Evolutionary conservation across 53 echinoderm and acorn worm genomes (phyloP).

Genomic region (Holothuria leucospilota): DNA sequence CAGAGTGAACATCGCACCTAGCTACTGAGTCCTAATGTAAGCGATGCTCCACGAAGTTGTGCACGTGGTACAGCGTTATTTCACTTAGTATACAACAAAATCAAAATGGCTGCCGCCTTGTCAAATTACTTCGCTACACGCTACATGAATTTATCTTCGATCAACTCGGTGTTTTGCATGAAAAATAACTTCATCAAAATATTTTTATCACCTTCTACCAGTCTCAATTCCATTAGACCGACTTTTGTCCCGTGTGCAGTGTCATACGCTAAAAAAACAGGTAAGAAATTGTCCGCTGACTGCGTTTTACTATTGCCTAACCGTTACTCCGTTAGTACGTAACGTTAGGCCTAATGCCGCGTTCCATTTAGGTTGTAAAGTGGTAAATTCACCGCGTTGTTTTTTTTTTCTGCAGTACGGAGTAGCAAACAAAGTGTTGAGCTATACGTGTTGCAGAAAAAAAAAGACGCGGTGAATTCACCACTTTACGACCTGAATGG

Average conservation of each 20-base stretch:
- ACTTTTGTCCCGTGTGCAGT: neutral
- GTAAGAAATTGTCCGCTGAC: neutral
- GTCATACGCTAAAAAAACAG: slow-evolving; percentile 9
- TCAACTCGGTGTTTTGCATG: neutral
- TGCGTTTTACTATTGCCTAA: neutral
- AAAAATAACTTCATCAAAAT: neutral
- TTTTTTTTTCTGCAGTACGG: too few species aligned
- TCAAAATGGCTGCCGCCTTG: slow-evolving; percentile 19
- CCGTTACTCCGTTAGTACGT: too few species aligned
- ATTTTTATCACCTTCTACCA: neutral
- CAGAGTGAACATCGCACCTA: too few species aligned
- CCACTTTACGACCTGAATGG: too few species aligned
- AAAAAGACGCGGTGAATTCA: too few species aligned
- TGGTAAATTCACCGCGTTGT: too few species aligned
- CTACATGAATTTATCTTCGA: neutral
- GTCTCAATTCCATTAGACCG: neutral
- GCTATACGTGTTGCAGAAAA: too few species aligned
- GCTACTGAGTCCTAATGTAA: too few species aligned
- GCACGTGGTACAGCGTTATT: neutral
- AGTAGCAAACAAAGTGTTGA: too few species aligned
- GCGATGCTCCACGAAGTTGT: too few species aligned
- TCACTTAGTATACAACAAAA: neutral
- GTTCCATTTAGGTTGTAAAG: too few species aligned
- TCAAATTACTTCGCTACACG: neutral
- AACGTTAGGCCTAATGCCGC: too few species aligned